Base-by-base conservation (phyloP, 2,113 vertebrate species). In the Halcyon malimbica region DNA sequence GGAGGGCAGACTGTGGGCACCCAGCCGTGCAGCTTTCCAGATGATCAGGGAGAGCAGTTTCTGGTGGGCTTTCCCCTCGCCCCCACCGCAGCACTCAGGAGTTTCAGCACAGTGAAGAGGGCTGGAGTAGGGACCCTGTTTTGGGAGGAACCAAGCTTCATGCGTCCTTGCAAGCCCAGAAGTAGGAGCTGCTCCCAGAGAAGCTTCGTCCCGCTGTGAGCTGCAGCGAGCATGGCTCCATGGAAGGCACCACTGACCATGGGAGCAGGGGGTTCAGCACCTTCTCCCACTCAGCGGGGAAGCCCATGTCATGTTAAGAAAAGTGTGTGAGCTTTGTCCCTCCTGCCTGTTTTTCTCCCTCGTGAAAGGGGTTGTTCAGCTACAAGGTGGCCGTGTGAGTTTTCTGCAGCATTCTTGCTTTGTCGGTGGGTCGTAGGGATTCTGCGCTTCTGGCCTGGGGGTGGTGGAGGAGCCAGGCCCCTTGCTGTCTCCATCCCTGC, bases 91-190 rank as follows among this genome's bases (percentile, higher is more conserved):
- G 70, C 67, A n/a, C 4, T 0, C 9, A 14, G 28, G 48, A 53
- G 33, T 69, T 76, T 77, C 64, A 86, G 75, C 37, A 25, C 37
- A 23, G 35, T 8, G 46, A 69, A 5, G 3, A 4, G 65, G 35
- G 37, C 54, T 48, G 37, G 54, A 64, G 44, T 4, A 50, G 17
- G 23, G 21, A 5, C 65, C 56, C 16, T 8, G 9, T 67, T 74
- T 69, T 4, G 7, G 54, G 17, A 86, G 35, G 18, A 33, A 68
- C 33, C 0, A 0, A 17, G 21, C 75, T 83, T 28, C 0, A 0
- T 70, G 46, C 54, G 70, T 88, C 37, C 23, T 28, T 28, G 50
- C 14, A 64, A 76, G 29, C 24, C 71, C 68, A 70, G 83, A 68
- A 65, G 23, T 10, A 73, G 54, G 83, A 94, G 50, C 46, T 77